Base-by-base conservation (phyloP, 2,113 vertebrate species). In the Melanocharis versteri region DNA sequence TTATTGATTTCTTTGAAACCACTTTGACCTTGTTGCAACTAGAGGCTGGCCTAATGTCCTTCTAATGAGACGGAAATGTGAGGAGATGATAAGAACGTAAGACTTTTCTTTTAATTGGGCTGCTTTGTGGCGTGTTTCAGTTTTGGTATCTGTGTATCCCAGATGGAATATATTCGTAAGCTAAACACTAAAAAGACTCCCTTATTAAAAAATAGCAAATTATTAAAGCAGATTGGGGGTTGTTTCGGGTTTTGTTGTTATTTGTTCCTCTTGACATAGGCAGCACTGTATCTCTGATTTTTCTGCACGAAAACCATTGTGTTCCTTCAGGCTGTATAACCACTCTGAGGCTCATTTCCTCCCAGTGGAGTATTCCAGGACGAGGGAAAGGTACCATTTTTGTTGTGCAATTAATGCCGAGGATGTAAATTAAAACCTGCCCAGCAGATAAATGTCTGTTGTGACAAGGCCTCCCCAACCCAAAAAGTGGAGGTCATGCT, bases 11-110 rank as follows among this genome's bases (percentile, higher is more conserved):
- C 27, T 56, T 72, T 75, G 40, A 87, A 91, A 60, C 18, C 35
- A 48, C n/a, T 54, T 45, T 51, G 51, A 50, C 47, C 17, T 70
- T 79, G 13, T 30, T 65, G 64, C 33, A 68, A 18, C 50, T 3
- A 56, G 14, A 75, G 47, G 10, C 31, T 60, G 33, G 15, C 30
- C 57, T 48, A 44, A 26, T n/a, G 30, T 48, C 54, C 62, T 27
- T 66, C 30, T 82, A 65, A 83, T n/a, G 21, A 33, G 5, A 73
- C 10, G 35, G 50, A 70, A 68, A 53, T 24, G 21, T 47, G 26
- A 77, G 76, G 21, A 65, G 7, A 7, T 6, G 0, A 22, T 48
- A 77, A 53, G 15, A 83, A 64, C 1, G 2, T 18, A 27, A 1
- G 1, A 26, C 37, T 92, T 45, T 93, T 68, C 31, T 53, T 71